Conservation (phyloP, 1,140 invertebrate genomes). For the Marisa cornuarietis region DNA sequence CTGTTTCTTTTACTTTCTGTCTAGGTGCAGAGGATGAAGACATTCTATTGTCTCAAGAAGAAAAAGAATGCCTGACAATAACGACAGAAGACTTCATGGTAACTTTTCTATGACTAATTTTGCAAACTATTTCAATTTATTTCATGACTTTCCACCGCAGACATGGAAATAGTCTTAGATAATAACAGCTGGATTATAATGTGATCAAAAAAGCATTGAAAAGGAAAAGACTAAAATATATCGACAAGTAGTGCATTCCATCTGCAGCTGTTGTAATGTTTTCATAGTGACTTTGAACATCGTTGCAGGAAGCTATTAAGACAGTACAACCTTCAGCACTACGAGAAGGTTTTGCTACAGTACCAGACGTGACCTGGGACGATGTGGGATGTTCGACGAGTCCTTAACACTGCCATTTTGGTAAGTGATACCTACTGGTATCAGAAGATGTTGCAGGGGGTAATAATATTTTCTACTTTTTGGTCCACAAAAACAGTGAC, state of each 20-base stretch:
- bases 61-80: conserved; percentile 75
- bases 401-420: conserved; percentile 89
- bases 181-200: too few relatives aligned
- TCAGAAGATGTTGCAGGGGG: not conserved
- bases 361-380: conserved; percentile 97
- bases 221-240: too few relatives aligned
- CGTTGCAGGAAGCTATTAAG: conserved; percentile 74
- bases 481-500: too few relatives aligned
- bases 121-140: too few relatives aligned
- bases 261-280: conserved; percentile 51
- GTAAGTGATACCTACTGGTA: conserved; percentile 65
- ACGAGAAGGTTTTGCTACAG: conserved; percentile 95
- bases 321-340: conserved; percentile 88
- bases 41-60: conserved; percentile 63
- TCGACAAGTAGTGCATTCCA: too few relatives aligned
- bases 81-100: conserved; percentile 77
- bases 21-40: too few relatives aligned
- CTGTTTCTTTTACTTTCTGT: too few relatives aligned
- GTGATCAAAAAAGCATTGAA: too few relatives aligned
- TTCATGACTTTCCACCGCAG: too few relatives aligned
- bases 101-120: not conserved
- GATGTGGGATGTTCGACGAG: conserved; percentile 93
- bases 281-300: conserved; percentile 13
- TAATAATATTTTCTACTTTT: not conserved
- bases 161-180: too few relatives aligned